These are phyloP conservation scores for Formica aserva DNA, from an alignment of 2,888 invertebrate species.

Conservation along the genomic window DNA sequence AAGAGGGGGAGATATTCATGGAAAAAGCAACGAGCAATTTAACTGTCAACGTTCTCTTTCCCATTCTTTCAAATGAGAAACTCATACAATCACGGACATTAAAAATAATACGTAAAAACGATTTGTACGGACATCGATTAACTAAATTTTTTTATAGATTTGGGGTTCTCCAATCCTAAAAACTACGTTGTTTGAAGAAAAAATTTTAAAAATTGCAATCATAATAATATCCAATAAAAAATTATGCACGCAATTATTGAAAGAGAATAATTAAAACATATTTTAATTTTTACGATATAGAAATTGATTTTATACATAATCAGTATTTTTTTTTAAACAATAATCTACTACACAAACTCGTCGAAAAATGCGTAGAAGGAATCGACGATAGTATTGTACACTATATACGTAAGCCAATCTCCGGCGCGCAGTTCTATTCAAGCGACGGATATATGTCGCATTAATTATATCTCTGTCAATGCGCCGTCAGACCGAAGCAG, in stretches of 20 bases:
- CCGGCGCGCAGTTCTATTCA: conserved; percentile 72
- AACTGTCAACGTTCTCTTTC: neutral
- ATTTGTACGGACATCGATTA: neutral
- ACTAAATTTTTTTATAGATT: neutral
- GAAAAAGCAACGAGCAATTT: neutral
- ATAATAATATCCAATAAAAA: neutral
- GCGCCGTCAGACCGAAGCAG: conserved; percentile 69
- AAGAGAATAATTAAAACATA: neutral
- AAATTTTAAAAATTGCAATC: neutral
- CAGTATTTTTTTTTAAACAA: neutral
- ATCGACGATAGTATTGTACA: conserved; percentile 4
- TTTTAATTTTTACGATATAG: neutral
- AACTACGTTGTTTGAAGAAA: neutral
- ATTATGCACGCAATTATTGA: neutral
- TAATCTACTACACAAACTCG: neutral
- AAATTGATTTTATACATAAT: neutral
- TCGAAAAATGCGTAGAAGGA: conserved; percentile 23
- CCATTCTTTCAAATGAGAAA: neutral
- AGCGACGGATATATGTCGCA: conserved; percentile 77
- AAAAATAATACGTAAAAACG: neutral
- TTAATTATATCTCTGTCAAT: conserved; percentile 80
- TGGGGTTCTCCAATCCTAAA: neutral
- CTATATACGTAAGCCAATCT: conserved; percentile 67
- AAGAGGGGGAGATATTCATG: neutral
- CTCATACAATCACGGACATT: neutral